phyloP scores from a whole-genome alignment of 2,113 vertebrate genomes.

The Sorex fumeus region DNA sequence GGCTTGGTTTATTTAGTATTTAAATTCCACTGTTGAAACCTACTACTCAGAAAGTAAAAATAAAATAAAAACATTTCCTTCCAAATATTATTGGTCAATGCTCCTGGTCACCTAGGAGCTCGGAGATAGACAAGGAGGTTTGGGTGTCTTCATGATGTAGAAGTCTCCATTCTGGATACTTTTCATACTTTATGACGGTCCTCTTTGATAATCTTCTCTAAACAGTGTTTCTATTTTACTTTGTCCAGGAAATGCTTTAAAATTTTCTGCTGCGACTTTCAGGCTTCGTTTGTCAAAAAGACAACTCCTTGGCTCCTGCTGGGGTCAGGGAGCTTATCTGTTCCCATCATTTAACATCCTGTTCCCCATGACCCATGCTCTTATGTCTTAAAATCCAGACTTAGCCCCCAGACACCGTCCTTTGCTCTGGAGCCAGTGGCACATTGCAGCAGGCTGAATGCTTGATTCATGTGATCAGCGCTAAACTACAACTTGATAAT shows the following conservation, averaged over 20 bases:
- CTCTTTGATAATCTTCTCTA: not conserved
- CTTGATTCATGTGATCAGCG: not conserved
- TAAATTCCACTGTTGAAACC: not conserved
- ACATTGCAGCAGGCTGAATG: not conserved
- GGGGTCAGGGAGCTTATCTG: not conserved
- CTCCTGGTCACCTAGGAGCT: not conserved
- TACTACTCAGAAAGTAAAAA: not conserved
- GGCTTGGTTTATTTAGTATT: not conserved
- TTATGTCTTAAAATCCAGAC: not conserved
- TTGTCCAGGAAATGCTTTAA: not conserved
- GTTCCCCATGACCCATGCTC: not conserved
- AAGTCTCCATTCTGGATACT: not conserved
- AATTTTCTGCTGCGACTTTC: not conserved
- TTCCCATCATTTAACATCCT: not conserved
- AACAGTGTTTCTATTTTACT: not conserved
- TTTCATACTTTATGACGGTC: not conserved
- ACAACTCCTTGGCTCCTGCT: not conserved
- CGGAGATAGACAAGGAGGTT: not conserved
- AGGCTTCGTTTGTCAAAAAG: not conserved
- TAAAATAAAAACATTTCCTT: not conserved
- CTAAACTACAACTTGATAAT: constrained; percentile 17
- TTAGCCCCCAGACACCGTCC: not conserved
- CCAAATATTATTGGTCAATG: not conserved
- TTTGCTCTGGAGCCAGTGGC: not conserved
- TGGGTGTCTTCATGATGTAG: not conserved